Evolutionary conservation across 2,888 invertebrate genomes (phyloP), one percentile per base, ranked within the genome.

Genomic region (Villa cingulata): DNA sequence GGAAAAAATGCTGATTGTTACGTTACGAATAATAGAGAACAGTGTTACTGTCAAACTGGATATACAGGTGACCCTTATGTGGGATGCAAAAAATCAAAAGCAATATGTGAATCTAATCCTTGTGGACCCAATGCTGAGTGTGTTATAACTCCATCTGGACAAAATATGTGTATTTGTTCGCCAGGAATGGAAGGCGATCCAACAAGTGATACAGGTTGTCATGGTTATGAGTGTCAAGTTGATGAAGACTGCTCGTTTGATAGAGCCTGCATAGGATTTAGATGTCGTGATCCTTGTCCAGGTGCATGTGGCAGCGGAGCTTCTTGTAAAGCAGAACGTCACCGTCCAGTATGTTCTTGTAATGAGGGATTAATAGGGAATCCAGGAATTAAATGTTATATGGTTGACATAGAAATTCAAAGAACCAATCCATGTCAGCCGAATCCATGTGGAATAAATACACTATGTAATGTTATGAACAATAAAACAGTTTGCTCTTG

Each of bases 1-100:
- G 88, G 87, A 23, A 67, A 71, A 17, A 86, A 89, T 64, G 80
- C 88, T 12, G 86, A 88, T 61, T 90, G 89, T 62, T 88, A 88
- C 60, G 83, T 87, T 6, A 76, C 81, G 41, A 81, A 81, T 48
- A 86, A 86, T 59, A 79, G 80, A 58, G 89, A 91, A 66, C 81
- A 84, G 65, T 90, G 90, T 64, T 87, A 81, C 65, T 91, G 90
- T 58, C 79, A 77, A 62, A 64, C 74, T 41, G 86, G 84, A 23
- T 86, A 74, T 64, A 73, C 74, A 39, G 90, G 89, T 17, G 85
- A 90, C 71, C 82, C 89, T 5, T 86, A 86, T 58, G 74, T 77
- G 27, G 82, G 79, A n/a, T 89, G 88, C 60, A 74, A 76, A 56
- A 72, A 76, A 43, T 81, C 81, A 55, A 73, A 69, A 39, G 75